Conservation (phyloP, 2,888 invertebrate species). For the Seira musarum region DNA sequence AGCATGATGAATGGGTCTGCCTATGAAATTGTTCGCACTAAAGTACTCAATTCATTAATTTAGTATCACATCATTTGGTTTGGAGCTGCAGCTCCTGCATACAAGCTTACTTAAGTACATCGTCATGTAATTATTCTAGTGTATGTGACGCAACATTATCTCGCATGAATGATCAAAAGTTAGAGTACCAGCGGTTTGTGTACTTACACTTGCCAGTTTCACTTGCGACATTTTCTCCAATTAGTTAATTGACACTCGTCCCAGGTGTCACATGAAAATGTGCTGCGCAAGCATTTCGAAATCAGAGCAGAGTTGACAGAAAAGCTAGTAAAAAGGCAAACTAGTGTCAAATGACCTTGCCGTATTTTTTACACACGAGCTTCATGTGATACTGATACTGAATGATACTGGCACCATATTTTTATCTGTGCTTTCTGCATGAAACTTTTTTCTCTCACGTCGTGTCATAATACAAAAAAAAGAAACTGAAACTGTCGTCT, state of each 20-base stretch:
- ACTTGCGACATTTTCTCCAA: conserved; percentile 37
- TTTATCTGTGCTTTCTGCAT: neutral
- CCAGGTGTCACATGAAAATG: neutral
- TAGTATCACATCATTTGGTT: conserved; percentile 30
- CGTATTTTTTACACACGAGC: neutral
- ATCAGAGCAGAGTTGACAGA: neutral
- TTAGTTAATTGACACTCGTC: conserved; percentile 44
- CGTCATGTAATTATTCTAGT: neutral
- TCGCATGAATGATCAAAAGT: too few species aligned
- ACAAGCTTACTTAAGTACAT: too few species aligned
- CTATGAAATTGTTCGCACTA: neutral
- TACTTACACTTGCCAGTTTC: conserved; percentile 33
- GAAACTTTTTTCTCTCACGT: neutral
- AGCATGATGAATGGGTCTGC: neutral
- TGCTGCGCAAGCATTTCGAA: conserved; percentile 18
- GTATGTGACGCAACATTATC: neutral
- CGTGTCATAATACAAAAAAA: neutral
- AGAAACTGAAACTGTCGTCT: neutral
- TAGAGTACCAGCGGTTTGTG: conserved; percentile 17
- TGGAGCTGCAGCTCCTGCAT: neutral
- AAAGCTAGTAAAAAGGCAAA: neutral
- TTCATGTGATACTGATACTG: neutral
- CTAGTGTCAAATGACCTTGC: neutral
- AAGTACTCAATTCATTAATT: conserved; percentile 14
- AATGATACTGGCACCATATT: neutral